phyloP scores from a whole-genome alignment of 1,140 invertebrate species.

The Drosophila paulistorum region DNA sequence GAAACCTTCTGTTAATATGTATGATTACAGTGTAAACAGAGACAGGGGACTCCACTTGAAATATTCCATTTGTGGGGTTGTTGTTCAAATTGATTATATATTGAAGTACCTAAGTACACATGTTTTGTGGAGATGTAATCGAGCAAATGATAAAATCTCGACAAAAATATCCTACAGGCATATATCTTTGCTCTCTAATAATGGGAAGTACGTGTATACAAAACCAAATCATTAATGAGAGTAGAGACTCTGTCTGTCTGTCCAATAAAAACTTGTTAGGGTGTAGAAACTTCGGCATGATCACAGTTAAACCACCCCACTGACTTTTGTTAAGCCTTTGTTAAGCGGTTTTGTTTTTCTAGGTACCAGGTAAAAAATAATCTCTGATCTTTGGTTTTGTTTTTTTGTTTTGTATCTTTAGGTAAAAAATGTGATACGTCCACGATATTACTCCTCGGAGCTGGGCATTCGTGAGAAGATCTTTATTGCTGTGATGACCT shows the following conservation, averaged over 20 bases:
- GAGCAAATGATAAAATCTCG: background rate
- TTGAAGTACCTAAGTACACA: constrained; percentile 34
- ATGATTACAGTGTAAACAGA: no score
- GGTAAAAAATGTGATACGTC: constrained; percentile 87
- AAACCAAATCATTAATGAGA: no score
- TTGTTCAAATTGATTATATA: constrained; percentile 8
- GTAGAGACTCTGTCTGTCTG: no score
- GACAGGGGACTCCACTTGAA: constrained; percentile 24
- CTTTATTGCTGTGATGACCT: constrained; percentile 93
- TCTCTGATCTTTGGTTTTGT: background rate
- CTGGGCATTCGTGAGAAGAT: constrained; percentile 94
- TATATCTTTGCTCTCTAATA: no score
- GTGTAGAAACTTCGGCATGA: no score
- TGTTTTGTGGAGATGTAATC: constrained; percentile 39
- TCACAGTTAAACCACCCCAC: no score
- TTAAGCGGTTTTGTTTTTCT: background rate
- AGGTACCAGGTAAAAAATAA: background rate
- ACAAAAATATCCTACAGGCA: no score
- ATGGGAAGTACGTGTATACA: no score
- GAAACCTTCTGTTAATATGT: no score
- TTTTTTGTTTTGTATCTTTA: constrained; percentile 8
- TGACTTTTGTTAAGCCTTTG: no score
- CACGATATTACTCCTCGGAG: constrained; percentile 96
- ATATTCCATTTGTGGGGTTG: constrained; percentile 20
- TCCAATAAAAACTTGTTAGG: no score